Evolutionary conservation across 2,888 invertebrate species (phyloP), one percentile per base, ranked within the genome.

Genomic region (Exephanes ischioxanthus): DNA sequence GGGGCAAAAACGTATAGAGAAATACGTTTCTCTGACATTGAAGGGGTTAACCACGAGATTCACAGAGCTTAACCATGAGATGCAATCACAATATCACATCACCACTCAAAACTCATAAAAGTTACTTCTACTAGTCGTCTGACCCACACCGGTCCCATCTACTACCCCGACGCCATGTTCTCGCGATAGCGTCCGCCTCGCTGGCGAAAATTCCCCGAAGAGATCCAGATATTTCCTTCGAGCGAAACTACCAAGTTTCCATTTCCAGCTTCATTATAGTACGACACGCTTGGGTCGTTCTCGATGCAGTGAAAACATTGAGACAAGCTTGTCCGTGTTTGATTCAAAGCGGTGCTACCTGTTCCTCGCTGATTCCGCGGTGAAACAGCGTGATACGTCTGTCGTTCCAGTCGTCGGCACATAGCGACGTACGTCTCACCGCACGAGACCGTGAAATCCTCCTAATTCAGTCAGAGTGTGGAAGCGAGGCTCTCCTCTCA

Each of bases 371-470:
- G 14, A 26, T 22, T 63, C 19, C n/a, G 11, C 41, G 45, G 61
- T 37, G 9, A 16, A 55, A n/a, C 41, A 41, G 67, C 19, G 45
- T 48, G 45, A 71, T 30, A 51, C 66, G 63, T 79, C 63, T 55
- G 51, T 84, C 85, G 84, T 84, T 85, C 78, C 86, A 86, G 73
- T 75, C 83, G 81, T 86, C 66, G 86, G 61, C 41, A 66, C 78
- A 71, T 75, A 70, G 55, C 81, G 67, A 73, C 75, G 85, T 77
- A 68, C 75, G 82, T 85, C 75, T 76, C 82, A 82, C 85, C 70
- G 83, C 86, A 86, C 73, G 85, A 73, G 86, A 88, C 86, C 86
- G 87, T 87, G 88, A 87, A 88, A 88, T 87, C 79, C 88, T 83
- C 86, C 87, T 88, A 86, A 88, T 87, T 86, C 86, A 87, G 81